Evolutionary conservation across 2,888 invertebrate genomes (phyloP).

Genomic region (Tuta absoluta): DNA sequence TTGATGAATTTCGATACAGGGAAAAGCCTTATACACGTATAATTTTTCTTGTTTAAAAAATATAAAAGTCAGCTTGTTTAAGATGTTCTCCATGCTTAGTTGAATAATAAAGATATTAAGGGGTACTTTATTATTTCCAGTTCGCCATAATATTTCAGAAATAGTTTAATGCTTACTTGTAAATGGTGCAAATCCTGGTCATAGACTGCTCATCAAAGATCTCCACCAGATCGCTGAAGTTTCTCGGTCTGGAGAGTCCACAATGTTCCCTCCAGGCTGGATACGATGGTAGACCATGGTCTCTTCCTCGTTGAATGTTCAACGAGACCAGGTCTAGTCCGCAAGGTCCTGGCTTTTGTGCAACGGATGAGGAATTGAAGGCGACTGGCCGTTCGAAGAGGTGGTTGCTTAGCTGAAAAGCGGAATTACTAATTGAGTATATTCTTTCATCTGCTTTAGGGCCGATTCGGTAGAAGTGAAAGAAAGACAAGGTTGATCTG

Average conservation of each 20-base stretch:
- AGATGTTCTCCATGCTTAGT: too few relatives aligned
- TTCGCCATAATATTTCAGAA: too few relatives aligned
- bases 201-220: slow-evolving; percentile 85
- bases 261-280: slow-evolving; percentile 89
- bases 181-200: slow-evolving; percentile 83
- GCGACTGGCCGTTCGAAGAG: slow-evolving; percentile 82
- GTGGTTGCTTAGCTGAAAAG: slow-evolving; percentile 83
- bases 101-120: too few relatives aligned
- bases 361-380: slow-evolving; percentile 30
- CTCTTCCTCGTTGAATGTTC: slow-evolving; percentile 93
- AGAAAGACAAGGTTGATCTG: too few relatives aligned
- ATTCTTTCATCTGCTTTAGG: too few relatives aligned
- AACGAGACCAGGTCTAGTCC: slow-evolving; percentile 93
- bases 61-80: too few relatives aligned
- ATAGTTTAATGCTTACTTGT: slow-evolving; percentile 70
- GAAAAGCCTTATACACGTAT: too few relatives aligned
- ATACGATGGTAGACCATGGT: slow-evolving; percentile 92
- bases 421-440: neutral
- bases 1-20: too few relatives aligned
- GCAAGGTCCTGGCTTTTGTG: slow-evolving; percentile 64
- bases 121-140: too few relatives aligned
- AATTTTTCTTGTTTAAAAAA: too few relatives aligned
- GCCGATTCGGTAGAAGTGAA: too few relatives aligned
- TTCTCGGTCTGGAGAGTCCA: slow-evolving; percentile 81
- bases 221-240: slow-evolving; percentile 83